Percentiles rank a stretch among this genome's conserved stretches.
Evolutionary conservation across 1,140 invertebrate genomes (phyloP).

Genomic region (Dendroctonus ponderosae): DNA sequence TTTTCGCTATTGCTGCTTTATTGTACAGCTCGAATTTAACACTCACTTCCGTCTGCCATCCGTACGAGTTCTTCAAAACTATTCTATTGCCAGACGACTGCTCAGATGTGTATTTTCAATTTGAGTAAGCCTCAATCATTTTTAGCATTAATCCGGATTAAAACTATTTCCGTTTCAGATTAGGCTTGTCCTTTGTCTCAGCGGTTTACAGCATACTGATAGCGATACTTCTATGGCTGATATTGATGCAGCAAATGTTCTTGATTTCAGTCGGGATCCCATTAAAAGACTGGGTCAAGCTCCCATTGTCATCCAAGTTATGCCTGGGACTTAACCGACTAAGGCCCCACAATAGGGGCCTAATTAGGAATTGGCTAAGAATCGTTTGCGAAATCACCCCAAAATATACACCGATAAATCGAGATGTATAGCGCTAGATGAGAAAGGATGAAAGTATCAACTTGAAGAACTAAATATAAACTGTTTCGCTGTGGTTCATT

Average conservation of each 20-base stretch:
- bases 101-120: slow-evolving; percentile 67
- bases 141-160: neutral
- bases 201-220: slow-evolving; percentile 44
- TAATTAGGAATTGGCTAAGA: slow-evolving; percentile 42
- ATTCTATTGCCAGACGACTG: slow-evolving; percentile 70
- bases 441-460: too few species aligned
- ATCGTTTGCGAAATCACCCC: slow-evolving; percentile 34
- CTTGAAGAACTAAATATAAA: too few species aligned
- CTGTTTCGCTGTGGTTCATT: too few species aligned
- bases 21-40: slow-evolving; percentile 68
- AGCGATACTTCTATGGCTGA: slow-evolving; percentile 34
- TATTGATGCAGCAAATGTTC: slow-evolving; percentile 42
- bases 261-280: slow-evolving; percentile 43
- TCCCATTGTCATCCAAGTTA: slow-evolving; percentile 39
- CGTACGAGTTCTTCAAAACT: slow-evolving; percentile 61
- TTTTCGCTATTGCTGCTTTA: slow-evolving; percentile 60
- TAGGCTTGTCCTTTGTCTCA: slow-evolving; percentile 44
- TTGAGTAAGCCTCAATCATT: slow-evolving; percentile 57
- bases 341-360: slow-evolving; percentile 38
- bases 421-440: slow-evolving; percentile 15
- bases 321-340: slow-evolving; percentile 38
- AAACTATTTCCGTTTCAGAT: slow-evolving; percentile 40
- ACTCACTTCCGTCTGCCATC: slow-evolving; percentile 70
- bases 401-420: slow-evolving; percentile 14
- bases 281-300: slow-evolving; percentile 42